Evolutionary conservation across 2,797 vertebrate genomes (phyloP).

Genomic region (Rachycentron canadum): DNA sequence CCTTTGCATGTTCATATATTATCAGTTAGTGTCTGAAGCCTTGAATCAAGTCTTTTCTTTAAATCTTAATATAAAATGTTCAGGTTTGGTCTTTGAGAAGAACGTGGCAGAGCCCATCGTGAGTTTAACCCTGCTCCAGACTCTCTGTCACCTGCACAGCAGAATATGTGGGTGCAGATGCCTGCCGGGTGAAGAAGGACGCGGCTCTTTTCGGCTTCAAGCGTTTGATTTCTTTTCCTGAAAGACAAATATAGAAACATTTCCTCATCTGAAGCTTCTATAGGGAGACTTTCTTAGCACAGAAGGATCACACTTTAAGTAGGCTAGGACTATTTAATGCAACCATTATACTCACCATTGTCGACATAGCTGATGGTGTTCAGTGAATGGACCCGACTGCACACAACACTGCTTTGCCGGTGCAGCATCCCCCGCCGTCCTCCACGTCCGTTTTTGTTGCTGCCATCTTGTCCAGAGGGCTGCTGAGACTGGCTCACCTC

Average conservation of each 20-base stretch:
- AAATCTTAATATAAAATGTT: slow-evolving; percentile 76
- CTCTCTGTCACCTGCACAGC: slow-evolving; percentile 88
- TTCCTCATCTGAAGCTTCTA: background rate
- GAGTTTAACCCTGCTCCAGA: slow-evolving; percentile 87
- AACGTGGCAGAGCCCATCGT: background rate
- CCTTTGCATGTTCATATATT: slow-evolving; percentile 74
- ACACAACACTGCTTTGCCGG: slow-evolving; percentile 90
- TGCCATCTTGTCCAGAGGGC: slow-evolving; percentile 34
- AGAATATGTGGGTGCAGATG: slow-evolving; percentile 82
- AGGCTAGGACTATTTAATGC: too few species aligned
- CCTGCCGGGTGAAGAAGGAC: slow-evolving; percentile 91
- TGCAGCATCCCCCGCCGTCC: slow-evolving; percentile 85
- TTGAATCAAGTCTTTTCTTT: slow-evolving; percentile 54
- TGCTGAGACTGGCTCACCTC: slow-evolving; percentile 50
- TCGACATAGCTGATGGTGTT: slow-evolving; percentile 95
- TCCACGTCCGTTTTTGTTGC: slow-evolving; percentile 67
- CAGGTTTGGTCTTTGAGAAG: slow-evolving; percentile 82
- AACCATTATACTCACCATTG: slow-evolving; percentile 82
- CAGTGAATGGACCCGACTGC: slow-evolving; percentile 90
- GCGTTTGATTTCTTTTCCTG: slow-evolving; percentile 93
- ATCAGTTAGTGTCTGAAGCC: slow-evolving; percentile 53
- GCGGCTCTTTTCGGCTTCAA: slow-evolving; percentile 91
- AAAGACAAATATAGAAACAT: slow-evolving; percentile 21
- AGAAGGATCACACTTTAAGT: background rate
- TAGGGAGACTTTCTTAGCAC: background rate